Percentiles rank a stretch among this genome's conserved stretches.
Conservation (phyloP, 1,140 invertebrate genomes). For the Cecropterus lyciades region DNA sequence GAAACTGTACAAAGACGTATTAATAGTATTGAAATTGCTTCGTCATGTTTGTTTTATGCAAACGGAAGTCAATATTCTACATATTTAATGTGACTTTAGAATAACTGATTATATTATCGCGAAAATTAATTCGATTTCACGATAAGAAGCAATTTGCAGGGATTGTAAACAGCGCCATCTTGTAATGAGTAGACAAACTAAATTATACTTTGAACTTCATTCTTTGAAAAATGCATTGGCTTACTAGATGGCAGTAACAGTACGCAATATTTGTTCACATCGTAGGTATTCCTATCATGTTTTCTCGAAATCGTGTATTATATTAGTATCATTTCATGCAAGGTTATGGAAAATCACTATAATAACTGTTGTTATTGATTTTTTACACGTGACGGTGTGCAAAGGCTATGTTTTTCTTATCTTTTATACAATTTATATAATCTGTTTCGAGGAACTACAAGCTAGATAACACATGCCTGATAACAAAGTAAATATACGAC, state of each 20-base stretch:
- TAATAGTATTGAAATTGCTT: neutral
- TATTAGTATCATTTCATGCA: too few relatives aligned
- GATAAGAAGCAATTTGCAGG: neutral
- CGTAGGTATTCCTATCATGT: too few relatives aligned
- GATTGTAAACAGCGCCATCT: conserved; percentile 41
- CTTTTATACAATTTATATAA: too few relatives aligned
- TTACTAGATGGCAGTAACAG: conserved; percentile 7
- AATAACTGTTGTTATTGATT: too few relatives aligned
- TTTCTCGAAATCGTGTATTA: too few relatives aligned
- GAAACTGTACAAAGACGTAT: neutral
- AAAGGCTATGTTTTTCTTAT: too few relatives aligned
- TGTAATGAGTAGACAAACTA: conserved; percentile 36
- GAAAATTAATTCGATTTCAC: neutral
- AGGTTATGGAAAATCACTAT: too few relatives aligned
- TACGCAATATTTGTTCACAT: too few relatives aligned
- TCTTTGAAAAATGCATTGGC: neutral
- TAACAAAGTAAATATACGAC: too few relatives aligned
- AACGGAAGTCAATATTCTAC: neutral
- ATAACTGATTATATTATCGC: conserved; percentile 3
- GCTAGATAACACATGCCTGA: too few relatives aligned
- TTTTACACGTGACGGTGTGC: too few relatives aligned
- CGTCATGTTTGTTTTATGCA: neutral
- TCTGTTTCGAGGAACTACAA: too few relatives aligned
- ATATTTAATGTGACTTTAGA: neutral
- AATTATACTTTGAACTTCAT: neutral